Evolutionary conservation across 2,797 vertebrate genomes (phyloP), one percentile per base, ranked within the genome.

Genomic region (Argentina silus): DNA sequence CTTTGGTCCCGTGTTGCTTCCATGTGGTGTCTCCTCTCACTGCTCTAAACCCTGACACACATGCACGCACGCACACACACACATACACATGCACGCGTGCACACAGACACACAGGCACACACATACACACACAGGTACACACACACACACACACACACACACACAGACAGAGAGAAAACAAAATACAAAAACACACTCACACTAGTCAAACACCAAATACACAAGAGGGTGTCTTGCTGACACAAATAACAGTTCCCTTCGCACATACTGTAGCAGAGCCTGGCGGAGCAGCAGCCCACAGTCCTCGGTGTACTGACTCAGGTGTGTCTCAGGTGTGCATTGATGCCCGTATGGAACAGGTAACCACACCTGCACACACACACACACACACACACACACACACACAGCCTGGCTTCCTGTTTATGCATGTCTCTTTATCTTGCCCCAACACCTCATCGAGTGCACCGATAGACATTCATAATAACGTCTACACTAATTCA

Each of bases 1-100:
- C 87, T 85, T 80, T 79, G 82, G 86, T 91, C 87, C 88, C 79
- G 79, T 83, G 88, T 84, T 89, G 84, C 84, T 86, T 84, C 82
- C 72, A 80, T 79, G 72, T 84, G 70, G 77, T 88, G 75, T 81
- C 83, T 89, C 74, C 80, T 85, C 83, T 86, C 85, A 81, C 82
- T 73, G 73, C 86, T 87, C 76, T 72, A 81, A 85, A 83, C 85
- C 80, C 59, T 67, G 71, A 78, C 68, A 60, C 67, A 60, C 47
- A 63, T 59, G 68, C 44, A 27, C 62, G 42, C 51, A 67, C 21
- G 36, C 66, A 42, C 57, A 55, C 50, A 69, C 73, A 63, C 17
- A 44, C 53, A 15, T 23, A 36, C 44, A 19, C 50, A 45, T n/a
- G 55, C 63, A 45, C 47, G 42, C 55, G 27, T 51, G n/a, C 17